phyloP scores from a whole-genome alignment of 2,888 invertebrate genomes.

The Dynastes hyllus region DNA sequence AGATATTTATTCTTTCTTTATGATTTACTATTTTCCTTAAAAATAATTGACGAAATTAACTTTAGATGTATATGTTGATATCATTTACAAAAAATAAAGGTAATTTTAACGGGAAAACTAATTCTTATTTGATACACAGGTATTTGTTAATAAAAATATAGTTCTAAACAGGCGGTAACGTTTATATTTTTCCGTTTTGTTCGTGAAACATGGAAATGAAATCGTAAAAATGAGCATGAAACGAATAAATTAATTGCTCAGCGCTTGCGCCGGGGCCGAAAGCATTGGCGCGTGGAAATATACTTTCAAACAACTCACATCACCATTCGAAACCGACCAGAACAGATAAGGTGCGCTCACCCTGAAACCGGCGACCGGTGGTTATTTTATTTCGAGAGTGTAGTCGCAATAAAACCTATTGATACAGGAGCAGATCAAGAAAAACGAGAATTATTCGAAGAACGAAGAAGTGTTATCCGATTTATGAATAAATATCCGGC shows the following conservation, averaged over 20 bases:
- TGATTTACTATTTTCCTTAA: too few relatives aligned
- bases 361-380: constrained; percentile 18
- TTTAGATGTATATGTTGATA: too few relatives aligned
- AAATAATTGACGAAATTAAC: too few relatives aligned
- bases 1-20: too few relatives aligned
- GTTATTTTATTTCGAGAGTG: not conserved
- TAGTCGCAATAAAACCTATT: not conserved
- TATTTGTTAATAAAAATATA: constrained; percentile 10
- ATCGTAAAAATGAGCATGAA: constrained; percentile 43
- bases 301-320: constrained; percentile 54
- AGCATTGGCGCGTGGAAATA: constrained; percentile 58
- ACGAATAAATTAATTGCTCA: constrained; percentile 32
- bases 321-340: constrained; percentile 42
- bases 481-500: not conserved
- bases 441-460: not conserved
- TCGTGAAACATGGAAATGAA: constrained; percentile 32
- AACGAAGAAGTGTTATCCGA: constrained; percentile 5
- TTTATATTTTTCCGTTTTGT: constrained; percentile 1
- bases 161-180: not conserved
- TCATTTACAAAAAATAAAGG: too few relatives aligned
- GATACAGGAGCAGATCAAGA: not conserved
- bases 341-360: constrained; percentile 46
- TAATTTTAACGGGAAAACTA: too few relatives aligned
- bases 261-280: constrained; percentile 52
- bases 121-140: too few relatives aligned